Percentiles rank a stretch among this genome's conserved stretches.
Conservation (phyloP, 2,797 vertebrate genomes). For the Propithecus deckenii region DNA sequence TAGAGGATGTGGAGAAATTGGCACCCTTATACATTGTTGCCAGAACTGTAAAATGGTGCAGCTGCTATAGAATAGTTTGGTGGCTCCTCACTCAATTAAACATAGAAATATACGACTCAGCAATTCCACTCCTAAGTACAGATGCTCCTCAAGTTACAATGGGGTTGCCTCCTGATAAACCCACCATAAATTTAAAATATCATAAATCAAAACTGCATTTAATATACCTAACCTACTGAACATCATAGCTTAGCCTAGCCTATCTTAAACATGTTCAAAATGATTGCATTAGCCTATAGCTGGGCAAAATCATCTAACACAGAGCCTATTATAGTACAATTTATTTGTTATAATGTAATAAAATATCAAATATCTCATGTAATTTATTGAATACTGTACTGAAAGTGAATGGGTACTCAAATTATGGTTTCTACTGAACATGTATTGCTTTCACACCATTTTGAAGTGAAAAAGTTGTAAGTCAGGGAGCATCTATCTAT, state of each 20-base stretch:
- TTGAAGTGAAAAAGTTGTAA: not conserved
- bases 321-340: not conserved
- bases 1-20: not conserved
- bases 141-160: not conserved
- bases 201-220: not conserved
- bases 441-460: not conserved
- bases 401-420: not conserved
- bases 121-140: not conserved
- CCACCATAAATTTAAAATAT: not conserved
- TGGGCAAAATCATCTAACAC: not conserved
- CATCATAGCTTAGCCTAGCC: not conserved
- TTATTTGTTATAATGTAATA: too few relatives aligned
- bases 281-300: not conserved
- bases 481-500: not conserved
- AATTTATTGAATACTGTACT: not conserved
- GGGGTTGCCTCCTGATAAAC: not conserved
- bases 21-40: not conserved
- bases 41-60: not conserved
- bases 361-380: not conserved
- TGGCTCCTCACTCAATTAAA: too few relatives aligned
- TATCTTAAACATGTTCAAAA: not conserved
- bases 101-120: not conserved
- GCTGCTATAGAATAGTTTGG: not conserved
- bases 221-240: not conserved
- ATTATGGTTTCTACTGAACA: not conserved